Evolutionary conservation across 2,797 vertebrate species (phyloP).

Genomic region (Oryzias dopingdopingensis): DNA sequence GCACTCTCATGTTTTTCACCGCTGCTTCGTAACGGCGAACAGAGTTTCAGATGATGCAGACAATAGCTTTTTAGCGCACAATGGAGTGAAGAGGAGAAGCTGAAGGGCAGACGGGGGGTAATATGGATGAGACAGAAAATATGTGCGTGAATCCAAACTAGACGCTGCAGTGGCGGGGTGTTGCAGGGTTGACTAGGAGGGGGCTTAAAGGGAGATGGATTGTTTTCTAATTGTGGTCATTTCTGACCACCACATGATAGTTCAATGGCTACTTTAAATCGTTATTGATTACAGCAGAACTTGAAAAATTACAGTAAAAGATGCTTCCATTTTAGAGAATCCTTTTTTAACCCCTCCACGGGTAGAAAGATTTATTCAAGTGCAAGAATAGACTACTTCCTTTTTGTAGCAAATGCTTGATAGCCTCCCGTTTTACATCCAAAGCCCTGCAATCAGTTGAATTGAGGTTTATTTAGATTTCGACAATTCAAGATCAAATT

Average conservation of each 20-base stretch:
- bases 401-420: slow-evolving; percentile 26
- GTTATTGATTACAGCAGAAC: slow-evolving; percentile 64
- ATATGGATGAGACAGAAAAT: slow-evolving; percentile 73
- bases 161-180: slow-evolving; percentile 46
- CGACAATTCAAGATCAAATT: slow-evolving; percentile 23
- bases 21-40: slow-evolving; percentile 84
- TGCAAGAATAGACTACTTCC: slow-evolving; percentile 41
- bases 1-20: slow-evolving; percentile 83
- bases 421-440: slow-evolving; percentile 23
- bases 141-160: slow-evolving; percentile 59
- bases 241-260: slow-evolving; percentile 87
- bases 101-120: slow-evolving; percentile 81
- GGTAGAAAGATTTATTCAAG: slow-evolving; percentile 45
- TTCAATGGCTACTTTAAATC: slow-evolving; percentile 87
- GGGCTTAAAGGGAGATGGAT: slow-evolving; percentile 84
- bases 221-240: slow-evolving; percentile 96
- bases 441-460: slow-evolving; percentile 21
- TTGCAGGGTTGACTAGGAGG: slow-evolving; percentile 52
- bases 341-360: slow-evolving; percentile 39
- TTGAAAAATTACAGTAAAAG: slow-evolving; percentile 56
- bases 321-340: slow-evolving; percentile 48
- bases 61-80: slow-evolving; percentile 91
- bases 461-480: slow-evolving; percentile 29
- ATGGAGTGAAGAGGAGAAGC: slow-evolving; percentile 86
- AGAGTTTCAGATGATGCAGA: slow-evolving; percentile 88